Percentiles rank a stretch among this genome's conserved stretches.
phyloP scores from a whole-genome alignment of 2,888 invertebrate species.

The Drosophila anceps region DNA sequence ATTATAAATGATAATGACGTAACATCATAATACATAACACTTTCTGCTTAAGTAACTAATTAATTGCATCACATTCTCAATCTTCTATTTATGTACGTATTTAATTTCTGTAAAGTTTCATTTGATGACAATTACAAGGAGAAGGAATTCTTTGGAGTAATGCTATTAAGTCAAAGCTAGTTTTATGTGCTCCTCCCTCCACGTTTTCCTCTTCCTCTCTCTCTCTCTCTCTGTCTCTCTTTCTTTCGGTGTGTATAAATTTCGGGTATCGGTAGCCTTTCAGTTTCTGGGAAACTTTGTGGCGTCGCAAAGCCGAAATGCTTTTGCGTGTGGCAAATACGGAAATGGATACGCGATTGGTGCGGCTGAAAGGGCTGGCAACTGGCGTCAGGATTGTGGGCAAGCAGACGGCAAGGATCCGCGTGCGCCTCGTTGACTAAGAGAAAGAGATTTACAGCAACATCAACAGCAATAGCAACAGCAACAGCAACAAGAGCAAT shows the following conservation, averaged over 20 bases:
- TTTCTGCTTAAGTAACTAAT: background rate
- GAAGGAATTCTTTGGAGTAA: background rate
- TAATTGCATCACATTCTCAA: background rate
- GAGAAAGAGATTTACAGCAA: conserved; percentile 53
- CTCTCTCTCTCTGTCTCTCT: background rate
- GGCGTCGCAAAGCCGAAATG: conserved; percentile 39
- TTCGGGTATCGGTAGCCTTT: background rate
- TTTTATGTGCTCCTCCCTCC: background rate
- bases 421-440: conserved; percentile 49
- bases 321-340: conserved; percentile 37
- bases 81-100: conserved; percentile 4
- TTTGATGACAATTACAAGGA: conserved; percentile 17
- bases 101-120: background rate
- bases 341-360: conserved; percentile 44
- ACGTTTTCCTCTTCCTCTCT: background rate
- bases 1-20: background rate
- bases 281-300: conserved; percentile 15
- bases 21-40: background rate
- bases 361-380: background rate
- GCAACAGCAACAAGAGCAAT: conserved; percentile 57
- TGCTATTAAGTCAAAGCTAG: conserved; percentile 14
- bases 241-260: background rate
- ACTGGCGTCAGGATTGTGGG: conserved; percentile 14
- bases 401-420: conserved; percentile 24
- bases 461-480: conserved; percentile 33